Evolutionary conservation across 2,113 vertebrate genomes (phyloP).

Genomic region (Bungarus multicinctus): DNA sequence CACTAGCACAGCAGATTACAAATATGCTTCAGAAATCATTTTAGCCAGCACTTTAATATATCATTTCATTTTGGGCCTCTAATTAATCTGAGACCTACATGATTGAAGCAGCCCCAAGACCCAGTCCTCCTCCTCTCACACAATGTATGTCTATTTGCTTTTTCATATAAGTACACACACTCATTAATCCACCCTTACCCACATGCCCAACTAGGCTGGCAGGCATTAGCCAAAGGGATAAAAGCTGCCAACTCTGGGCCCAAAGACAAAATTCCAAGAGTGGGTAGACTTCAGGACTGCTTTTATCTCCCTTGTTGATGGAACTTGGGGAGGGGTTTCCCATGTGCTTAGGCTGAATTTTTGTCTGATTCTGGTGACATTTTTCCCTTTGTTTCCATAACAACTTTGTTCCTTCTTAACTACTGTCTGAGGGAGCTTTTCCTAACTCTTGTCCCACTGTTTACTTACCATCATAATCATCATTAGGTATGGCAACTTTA

Average conservation of each 20-base stretch:
- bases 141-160: neutral
- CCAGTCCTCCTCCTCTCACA: too few relatives aligned
- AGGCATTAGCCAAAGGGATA: neutral
- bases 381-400: neutral
- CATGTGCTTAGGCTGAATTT: neutral
- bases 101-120: too few relatives aligned
- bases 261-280: neutral
- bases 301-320: neutral
- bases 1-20: too few relatives aligned
- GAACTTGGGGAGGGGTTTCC: neutral
- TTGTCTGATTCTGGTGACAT: neutral
- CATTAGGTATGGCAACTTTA: neutral
- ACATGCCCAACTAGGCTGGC: neutral
- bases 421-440: neutral
- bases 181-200: neutral
- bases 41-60: too few relatives aligned
- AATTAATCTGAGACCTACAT: too few relatives aligned
- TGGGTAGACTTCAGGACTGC: neutral
- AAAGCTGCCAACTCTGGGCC: neutral
- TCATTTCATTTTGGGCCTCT: too few relatives aligned
- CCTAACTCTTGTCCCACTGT: neutral
- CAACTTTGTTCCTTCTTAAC: neutral
- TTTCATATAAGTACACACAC: neutral
- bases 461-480: neutral
- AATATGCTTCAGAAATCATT: too few relatives aligned